These are phyloP conservation scores for Meandrusa payeni DNA, from an alignment of 2,888 invertebrate genomes.

Conservation along the genomic window DNA sequence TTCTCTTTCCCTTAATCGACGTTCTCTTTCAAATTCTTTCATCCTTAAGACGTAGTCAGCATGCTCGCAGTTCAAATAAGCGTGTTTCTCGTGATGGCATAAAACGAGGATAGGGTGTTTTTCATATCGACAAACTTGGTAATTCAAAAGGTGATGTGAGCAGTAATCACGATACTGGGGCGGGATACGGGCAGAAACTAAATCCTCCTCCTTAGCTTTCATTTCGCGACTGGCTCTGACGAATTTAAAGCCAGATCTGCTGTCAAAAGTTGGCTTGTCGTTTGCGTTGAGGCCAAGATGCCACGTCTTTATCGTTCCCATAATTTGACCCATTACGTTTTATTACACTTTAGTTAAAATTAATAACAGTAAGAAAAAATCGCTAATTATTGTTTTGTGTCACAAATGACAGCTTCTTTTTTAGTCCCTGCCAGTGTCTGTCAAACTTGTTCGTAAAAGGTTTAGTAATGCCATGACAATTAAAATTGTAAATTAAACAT, in stretches of 20 bases:
- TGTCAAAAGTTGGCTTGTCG: slow-evolving; percentile 83
- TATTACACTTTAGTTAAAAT: not conserved
- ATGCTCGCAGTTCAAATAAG: slow-evolving; percentile 86
- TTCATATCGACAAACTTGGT: slow-evolving; percentile 84
- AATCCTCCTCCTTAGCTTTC: slow-evolving; percentile 85
- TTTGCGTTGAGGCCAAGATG: slow-evolving; percentile 51
- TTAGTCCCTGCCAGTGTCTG: no score
- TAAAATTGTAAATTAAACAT: no score
- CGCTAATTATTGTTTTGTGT: no score
- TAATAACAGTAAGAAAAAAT: no score
- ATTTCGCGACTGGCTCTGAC: slow-evolving; percentile 86
- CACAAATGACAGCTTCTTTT: no score
- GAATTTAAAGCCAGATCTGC: slow-evolving; percentile 84
- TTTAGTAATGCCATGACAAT: no score
- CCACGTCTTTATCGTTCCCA: slow-evolving; percentile 42
- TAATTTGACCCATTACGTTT: slow-evolving; percentile 50
- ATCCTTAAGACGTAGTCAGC: slow-evolving; percentile 86
- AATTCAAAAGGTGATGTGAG: slow-evolving; percentile 85
- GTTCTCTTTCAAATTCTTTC: slow-evolving; percentile 68
- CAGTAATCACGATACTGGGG: slow-evolving; percentile 89
- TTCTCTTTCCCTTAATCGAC: slow-evolving; percentile 53
- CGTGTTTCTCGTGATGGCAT: slow-evolving; percentile 88
- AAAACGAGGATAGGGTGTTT: slow-evolving; percentile 83
- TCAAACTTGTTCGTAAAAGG: no score
- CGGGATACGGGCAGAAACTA: slow-evolving; percentile 87